Evolutionary conservation across 2,888 invertebrate genomes (phyloP).

Genomic region (Hyposoter didymator): DNA sequence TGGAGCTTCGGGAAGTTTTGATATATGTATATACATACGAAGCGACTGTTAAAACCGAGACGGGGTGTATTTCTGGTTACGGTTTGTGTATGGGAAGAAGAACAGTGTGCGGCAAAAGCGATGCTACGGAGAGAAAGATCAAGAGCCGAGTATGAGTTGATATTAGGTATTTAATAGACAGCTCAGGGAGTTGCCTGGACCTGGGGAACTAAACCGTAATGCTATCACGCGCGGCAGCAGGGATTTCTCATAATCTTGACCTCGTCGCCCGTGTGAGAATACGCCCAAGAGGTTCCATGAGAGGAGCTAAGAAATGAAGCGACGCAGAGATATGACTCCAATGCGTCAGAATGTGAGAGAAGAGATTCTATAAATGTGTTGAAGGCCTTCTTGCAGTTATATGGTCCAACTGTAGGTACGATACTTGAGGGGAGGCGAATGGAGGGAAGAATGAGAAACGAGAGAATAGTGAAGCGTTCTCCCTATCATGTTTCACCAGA

Average conservation of each 20-base stretch:
- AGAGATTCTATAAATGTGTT: slow-evolving; percentile 23
- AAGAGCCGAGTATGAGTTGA: slow-evolving; percentile 75
- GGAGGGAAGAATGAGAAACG: slow-evolving; percentile 10
- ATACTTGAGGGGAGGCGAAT: neutral
- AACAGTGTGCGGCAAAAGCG: slow-evolving; percentile 17
- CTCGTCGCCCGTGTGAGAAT: slow-evolving; percentile 71
- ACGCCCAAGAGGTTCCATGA: slow-evolving; percentile 73
- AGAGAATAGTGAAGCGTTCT: slow-evolving; percentile 25
- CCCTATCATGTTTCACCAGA: slow-evolving; percentile 48
- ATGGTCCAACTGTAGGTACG: slow-evolving; percentile 33
- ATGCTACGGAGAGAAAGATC: slow-evolving; percentile 33
- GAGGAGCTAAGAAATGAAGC: slow-evolving; percentile 26
- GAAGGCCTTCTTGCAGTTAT: slow-evolving; percentile 15
- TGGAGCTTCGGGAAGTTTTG: slow-evolving; percentile 55
- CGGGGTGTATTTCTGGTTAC: slow-evolving; percentile 26
- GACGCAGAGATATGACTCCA: slow-evolving; percentile 42
- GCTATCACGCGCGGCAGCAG: slow-evolving; percentile 77
- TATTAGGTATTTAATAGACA: slow-evolving; percentile 82
- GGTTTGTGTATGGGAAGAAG: slow-evolving; percentile 23
- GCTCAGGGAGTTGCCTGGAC: slow-evolving; percentile 77
- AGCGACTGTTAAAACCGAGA: slow-evolving; percentile 30
- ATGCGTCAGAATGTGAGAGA: slow-evolving; percentile 13
- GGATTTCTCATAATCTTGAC: slow-evolving; percentile 82
- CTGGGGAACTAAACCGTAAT: slow-evolving; percentile 76
- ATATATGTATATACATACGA: slow-evolving; percentile 12